Conservation (phyloP, 2,888 invertebrate genomes). For the Orthonychiurus folsomi region DNA sequence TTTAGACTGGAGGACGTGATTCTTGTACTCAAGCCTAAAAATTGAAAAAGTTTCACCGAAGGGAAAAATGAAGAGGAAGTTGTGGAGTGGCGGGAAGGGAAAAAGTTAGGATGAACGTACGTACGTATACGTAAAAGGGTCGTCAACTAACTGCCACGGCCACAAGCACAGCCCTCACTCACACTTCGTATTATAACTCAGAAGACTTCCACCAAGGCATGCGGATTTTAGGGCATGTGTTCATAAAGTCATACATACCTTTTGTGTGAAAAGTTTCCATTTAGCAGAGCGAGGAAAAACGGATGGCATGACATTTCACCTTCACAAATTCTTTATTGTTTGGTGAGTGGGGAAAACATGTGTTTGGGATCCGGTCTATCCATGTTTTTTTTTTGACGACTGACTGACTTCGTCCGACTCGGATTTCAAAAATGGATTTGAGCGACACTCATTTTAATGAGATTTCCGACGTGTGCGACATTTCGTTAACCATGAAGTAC, state of each 20-base stretch:
- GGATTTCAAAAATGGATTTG: too few relatives aligned
- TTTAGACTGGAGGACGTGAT: slow-evolving; percentile 25
- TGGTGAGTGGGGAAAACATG: too few relatives aligned
- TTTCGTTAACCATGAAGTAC: too few relatives aligned
- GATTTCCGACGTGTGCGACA: too few relatives aligned
- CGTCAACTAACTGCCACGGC: neutral
- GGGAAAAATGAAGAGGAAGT: slow-evolving; percentile 7
- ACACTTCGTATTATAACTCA: neutral
- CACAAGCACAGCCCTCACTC: neutral
- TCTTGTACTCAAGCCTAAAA: slow-evolving; percentile 35
- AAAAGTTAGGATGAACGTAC: neutral
- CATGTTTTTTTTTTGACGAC: too few relatives aligned
- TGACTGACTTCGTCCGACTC: too few relatives aligned
- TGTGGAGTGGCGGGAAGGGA: neutral
- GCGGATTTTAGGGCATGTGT: too few relatives aligned
- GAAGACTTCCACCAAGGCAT: neutral
- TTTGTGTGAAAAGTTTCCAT: slow-evolving; percentile 1
- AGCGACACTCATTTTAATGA: too few relatives aligned
- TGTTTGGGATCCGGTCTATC: too few relatives aligned
- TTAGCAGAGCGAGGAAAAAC: neutral
- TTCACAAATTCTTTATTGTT: too few relatives aligned
- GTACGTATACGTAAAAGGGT: neutral
- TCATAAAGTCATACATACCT: neutral
- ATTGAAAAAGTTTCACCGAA: slow-evolving; percentile 36
- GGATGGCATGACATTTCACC: neutral